A percentile compares a stretch with the other conserved stretches of the same genome.
Evolutionary conservation across 2,113 vertebrate species (phyloP).

Genomic region (Mellivora capensis): DNA sequence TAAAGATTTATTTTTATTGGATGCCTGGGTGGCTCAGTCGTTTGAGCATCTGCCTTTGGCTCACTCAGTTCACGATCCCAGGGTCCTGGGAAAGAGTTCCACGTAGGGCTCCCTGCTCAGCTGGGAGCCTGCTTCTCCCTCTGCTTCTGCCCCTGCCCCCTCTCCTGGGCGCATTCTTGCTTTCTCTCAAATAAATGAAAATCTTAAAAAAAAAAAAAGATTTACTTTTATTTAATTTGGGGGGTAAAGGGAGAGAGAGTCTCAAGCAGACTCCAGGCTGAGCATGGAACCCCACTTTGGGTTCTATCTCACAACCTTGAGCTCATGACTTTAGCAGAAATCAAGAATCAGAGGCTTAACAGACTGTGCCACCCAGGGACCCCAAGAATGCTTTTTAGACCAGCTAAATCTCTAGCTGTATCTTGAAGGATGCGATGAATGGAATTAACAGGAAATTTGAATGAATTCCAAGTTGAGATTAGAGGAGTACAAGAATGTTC

Average conservation of each 20-base stretch:
- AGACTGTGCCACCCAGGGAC: neutral
- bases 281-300: rapidly evolving
- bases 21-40: too few relatives aligned
- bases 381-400: neutral
- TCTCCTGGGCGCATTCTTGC: neutral
- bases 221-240: neutral
- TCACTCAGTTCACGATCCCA: neutral
- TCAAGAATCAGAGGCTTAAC: neutral
- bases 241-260: neutral
- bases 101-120: neutral
- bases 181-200: neutral
- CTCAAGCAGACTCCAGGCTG: neutral
- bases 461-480: neutral
- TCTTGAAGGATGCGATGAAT: neutral
- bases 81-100: neutral
- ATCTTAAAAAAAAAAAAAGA: neutral
- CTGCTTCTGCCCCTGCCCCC: neutral
- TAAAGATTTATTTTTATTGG: neutral
- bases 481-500: neutral
- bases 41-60: neutral
- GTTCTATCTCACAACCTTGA: neutral
- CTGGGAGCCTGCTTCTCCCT: neutral
- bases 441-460: neutral
- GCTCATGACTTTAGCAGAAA: neutral
- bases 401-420: neutral